Conservation (phyloP, 2,797 vertebrate species). For the Acridotheres tristis region DNA sequence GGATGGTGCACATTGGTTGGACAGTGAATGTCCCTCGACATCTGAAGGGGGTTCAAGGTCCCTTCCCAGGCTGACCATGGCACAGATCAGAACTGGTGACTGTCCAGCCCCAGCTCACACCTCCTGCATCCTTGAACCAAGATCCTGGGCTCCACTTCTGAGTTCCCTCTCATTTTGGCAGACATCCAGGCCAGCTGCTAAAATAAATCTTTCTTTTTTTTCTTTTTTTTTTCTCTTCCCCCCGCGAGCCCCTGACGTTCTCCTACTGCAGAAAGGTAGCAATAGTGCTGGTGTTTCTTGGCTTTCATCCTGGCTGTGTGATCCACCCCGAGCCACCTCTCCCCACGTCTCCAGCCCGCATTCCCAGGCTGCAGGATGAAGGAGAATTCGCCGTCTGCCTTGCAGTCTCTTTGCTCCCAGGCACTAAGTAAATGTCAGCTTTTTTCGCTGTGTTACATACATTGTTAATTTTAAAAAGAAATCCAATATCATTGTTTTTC, state of each 20-base stretch:
- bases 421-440: constrained; percentile 68
- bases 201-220: not conserved
- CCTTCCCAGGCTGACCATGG: not conserved
- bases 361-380: not conserved
- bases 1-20: rapidly evolving
- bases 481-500: constrained; percentile 66
- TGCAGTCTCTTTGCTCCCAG: constrained; percentile 50
- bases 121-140: not conserved
- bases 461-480: constrained; percentile 66
- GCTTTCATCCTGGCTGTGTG: constrained; percentile 29
- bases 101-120: not conserved
- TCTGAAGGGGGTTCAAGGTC: not conserved
- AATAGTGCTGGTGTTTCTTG: constrained; percentile 6
- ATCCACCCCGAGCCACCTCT: not conserved
- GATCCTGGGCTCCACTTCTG: not conserved
- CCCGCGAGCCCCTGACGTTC: not conserved
- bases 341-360: not conserved
- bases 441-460: constrained; percentile 56
- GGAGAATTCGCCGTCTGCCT: not conserved
- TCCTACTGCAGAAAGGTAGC: constrained; percentile 17
- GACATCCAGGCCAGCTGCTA: constrained; percentile 38
- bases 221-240: not conserved
- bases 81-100: not conserved
- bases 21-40: not conserved
- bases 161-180: constrained; percentile 19